Base-by-base conservation (phyloP, 2,888 invertebrate genomes). In the Eupeodes luniger region DNA sequence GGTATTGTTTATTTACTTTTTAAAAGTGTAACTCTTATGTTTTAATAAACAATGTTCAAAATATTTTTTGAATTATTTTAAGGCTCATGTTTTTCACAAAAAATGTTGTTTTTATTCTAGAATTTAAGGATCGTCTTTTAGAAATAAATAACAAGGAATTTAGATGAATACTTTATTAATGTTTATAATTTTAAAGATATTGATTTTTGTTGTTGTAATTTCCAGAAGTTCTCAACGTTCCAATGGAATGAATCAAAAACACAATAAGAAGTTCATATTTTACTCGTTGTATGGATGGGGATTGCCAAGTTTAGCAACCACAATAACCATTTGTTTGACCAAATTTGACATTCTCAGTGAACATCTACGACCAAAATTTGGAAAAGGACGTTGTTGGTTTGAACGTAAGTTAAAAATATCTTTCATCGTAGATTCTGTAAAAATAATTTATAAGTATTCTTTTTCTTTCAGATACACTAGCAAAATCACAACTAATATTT, bases 221-320 rank as follows among this genome's bases (percentile, higher is more conserved):
- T 91, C 2, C 47, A 92, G 92, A 14, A 91, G 92, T 57, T 91
- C 92, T 4, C 91, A 91, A 81, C 90, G 90, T 19, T 90, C 91
- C 4, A 91, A 90, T 44, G 90, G 91, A 2, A 90, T 91, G 64
- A 90, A 90, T 19, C 85, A 89, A 0, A 90, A 90, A 1, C 91
- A 91, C 34, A 90, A 92, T 93, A 94, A 72, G 2, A 94, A 95
- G 83, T 96, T 97, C 91, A 78, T 95, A 4, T 94, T 94, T 91
- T 97, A 97, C 92, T 96, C 96, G 0, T 62, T 95, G 2, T 96
- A 96, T 92, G 96, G 96, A 1, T 97, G 96, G 96, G 95, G 96
- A 5, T 90, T 95, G 11, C 95, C 97, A 0, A 91, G 95, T 4
- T 51, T 94, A 0, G 92, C 96, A 55, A 95, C 96, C 0, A 89